phyloP scores from a whole-genome alignment of 2,888 invertebrate species.

The Thysanoteuthis rhombus region DNA sequence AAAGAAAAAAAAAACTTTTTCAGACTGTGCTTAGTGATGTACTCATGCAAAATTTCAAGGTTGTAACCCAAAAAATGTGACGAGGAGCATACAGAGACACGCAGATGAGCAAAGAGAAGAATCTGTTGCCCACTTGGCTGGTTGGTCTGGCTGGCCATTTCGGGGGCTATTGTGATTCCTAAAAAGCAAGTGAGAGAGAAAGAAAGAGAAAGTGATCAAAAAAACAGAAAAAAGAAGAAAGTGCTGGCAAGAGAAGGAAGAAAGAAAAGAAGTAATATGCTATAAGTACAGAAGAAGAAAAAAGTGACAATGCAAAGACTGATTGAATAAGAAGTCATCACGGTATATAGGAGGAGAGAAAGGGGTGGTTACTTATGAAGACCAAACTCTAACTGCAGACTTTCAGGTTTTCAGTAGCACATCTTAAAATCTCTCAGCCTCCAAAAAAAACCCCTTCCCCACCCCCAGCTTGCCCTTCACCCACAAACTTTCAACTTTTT shows the following conservation, averaged over 20 bases:
- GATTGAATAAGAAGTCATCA: too few relatives aligned
- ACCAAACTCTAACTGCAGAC: neutral
- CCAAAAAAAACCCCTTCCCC: neutral
- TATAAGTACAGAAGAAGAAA: too few relatives aligned
- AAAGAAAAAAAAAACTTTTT: neutral
- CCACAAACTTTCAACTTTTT: neutral
- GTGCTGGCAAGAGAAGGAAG: neutral
- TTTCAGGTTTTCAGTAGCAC: neutral
- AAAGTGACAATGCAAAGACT: too few relatives aligned
- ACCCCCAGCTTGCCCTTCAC: neutral
- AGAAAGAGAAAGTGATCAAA: neutral
- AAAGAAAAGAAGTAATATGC: too few relatives aligned
- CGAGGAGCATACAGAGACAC: neutral
- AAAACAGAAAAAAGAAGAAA: neutral
- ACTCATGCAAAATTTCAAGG: neutral
- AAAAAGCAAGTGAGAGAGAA: neutral
- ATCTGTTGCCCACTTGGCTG: too few relatives aligned
- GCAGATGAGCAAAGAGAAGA: neutral
- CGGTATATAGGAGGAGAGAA: neutral
- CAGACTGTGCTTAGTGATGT: too few relatives aligned
- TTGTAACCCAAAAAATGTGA: neutral
- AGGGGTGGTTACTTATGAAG: neutral
- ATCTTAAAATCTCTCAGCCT: neutral
- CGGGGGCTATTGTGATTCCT: too few relatives aligned
- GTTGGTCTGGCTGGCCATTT: too few relatives aligned